A percentile compares a stretch with the other conserved stretches of the same genome.
phyloP scores from a whole-genome alignment of 2,113 vertebrate species.

The Cebidichthys violaceus region DNA sequence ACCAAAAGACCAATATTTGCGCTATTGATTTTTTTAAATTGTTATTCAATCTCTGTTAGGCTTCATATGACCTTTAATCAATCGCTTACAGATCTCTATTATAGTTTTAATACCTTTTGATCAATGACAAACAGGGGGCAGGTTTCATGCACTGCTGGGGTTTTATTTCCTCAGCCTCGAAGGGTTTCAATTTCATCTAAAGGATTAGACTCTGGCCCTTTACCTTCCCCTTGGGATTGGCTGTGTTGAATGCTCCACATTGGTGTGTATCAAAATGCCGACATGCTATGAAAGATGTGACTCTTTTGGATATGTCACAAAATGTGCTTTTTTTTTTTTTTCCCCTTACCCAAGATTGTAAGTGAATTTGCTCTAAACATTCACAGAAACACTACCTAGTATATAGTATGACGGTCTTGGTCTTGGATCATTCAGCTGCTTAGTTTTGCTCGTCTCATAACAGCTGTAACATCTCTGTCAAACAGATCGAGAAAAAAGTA shows the following conservation, averaged over 20 bases:
- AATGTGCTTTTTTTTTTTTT: slow-evolving; percentile 1
- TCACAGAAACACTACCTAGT: neutral
- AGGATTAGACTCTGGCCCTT: slow-evolving; percentile 60
- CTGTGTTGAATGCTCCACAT: slow-evolving; percentile 33
- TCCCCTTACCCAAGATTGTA: neutral
- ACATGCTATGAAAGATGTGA: slow-evolving; percentile 32
- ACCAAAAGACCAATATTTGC: slow-evolving; percentile 54
- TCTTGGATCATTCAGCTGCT: no score
- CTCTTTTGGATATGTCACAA: slow-evolving; percentile 28
- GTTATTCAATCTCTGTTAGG: slow-evolving; percentile 64
- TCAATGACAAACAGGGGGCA: slow-evolving; percentile 58
- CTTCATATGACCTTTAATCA: slow-evolving; percentile 72
- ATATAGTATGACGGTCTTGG: neutral
- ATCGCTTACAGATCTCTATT: slow-evolving; percentile 65
- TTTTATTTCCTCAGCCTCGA: slow-evolving; percentile 51
- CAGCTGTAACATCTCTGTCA: slow-evolving; percentile 30
- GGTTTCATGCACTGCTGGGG: slow-evolving; percentile 59
- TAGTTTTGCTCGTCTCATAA: neutral
- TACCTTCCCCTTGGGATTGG: slow-evolving; percentile 48
- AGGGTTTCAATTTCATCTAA: slow-evolving; percentile 73
- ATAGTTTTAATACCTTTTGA: slow-evolving; percentile 72
- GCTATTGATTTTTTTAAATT: slow-evolving; percentile 49
- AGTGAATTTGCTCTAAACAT: slow-evolving; percentile 5
- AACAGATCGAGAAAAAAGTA: slow-evolving; percentile 14
- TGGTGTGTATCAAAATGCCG: slow-evolving; percentile 40